A percentile compares a stretch with the other conserved stretches of the same genome.
These are phyloP conservation scores for Dryobotodes eremita DNA, from an alignment of 2,888 invertebrate genomes.

Conservation along the genomic window DNA sequence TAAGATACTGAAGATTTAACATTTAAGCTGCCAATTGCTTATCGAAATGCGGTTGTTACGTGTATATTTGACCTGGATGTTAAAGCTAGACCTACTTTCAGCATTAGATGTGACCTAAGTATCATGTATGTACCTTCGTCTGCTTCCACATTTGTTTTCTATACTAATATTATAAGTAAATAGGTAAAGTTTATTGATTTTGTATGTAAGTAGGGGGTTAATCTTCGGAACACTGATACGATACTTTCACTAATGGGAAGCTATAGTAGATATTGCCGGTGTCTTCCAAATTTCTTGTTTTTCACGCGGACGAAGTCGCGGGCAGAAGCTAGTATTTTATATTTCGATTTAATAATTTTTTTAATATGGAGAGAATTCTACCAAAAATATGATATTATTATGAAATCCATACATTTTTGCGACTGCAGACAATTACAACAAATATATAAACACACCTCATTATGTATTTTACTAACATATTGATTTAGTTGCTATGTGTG, in stretches of 20 bases:
- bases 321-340: neutral
- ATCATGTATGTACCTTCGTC: neutral
- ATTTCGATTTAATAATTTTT: neutral
- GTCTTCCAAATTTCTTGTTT: neutral
- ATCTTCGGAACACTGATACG: neutral
- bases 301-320: too few species aligned
- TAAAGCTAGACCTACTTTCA: constrained; percentile 67
- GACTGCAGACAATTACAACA: neutral
- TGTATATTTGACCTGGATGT: constrained; percentile 74
- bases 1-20: constrained; percentile 78
- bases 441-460: neutral
- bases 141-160: neutral
- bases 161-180: neutral
- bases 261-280: neutral
- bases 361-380: neutral
- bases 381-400: neutral
- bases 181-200: neutral
- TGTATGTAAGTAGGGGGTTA: neutral
- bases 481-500: constrained; percentile 1
- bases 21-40: constrained; percentile 77
- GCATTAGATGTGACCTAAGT: constrained; percentile 34
- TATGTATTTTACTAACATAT: neutral
- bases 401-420: neutral
- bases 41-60: constrained; percentile 76
- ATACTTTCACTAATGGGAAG: neutral